phyloP scores from a whole-genome alignment of 1,140 invertebrate genomes.

The Drosophila baimaii region DNA sequence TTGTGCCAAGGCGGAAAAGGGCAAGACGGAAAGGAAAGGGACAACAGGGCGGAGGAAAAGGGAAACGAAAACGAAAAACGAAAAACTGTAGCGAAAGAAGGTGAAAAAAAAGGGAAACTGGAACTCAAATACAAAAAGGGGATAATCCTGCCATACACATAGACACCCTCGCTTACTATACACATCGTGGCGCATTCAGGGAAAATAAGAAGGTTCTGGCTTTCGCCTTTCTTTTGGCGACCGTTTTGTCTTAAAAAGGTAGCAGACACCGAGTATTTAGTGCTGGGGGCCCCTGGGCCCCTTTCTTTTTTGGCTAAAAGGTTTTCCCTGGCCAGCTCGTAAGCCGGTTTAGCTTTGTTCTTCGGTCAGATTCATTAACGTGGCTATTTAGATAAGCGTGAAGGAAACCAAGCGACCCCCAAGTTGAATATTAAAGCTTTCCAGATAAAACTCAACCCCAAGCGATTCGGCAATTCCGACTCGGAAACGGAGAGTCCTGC shows the following conservation, averaged over 20 bases:
- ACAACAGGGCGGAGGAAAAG: too few relatives aligned
- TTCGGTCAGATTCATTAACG: constrained; percentile 80
- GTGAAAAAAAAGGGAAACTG: constrained; percentile 69
- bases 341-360: constrained; percentile 72
- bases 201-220: constrained; percentile 66
- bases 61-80: constrained; percentile 44
- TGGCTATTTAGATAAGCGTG: constrained; percentile 80
- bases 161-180: constrained; percentile 31
- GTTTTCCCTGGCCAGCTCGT: constrained; percentile 54
- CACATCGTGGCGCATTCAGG: constrained; percentile 18
- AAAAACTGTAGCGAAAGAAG: constrained; percentile 56
- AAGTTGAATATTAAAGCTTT: constrained; percentile 65
- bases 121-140: constrained; percentile 74
- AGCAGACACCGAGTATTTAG: constrained; percentile 71
- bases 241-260: constrained; percentile 69
- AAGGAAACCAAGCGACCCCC: constrained; percentile 37
- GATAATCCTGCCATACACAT: constrained; percentile 70
- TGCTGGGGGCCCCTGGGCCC: constrained; percentile 40
- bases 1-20: constrained; percentile 21
- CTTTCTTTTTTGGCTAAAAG: constrained; percentile 59
- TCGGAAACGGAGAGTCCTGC: constrained; percentile 18
- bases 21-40: constrained; percentile 30
- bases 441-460: constrained; percentile 30
- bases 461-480: constrained; percentile 12
- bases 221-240: constrained; percentile 46